A percentile compares a stretch with the other conserved stretches of the same genome.
phyloP scores from a whole-genome alignment of 1,140 invertebrate species.

The Maniola jurtina region DNA sequence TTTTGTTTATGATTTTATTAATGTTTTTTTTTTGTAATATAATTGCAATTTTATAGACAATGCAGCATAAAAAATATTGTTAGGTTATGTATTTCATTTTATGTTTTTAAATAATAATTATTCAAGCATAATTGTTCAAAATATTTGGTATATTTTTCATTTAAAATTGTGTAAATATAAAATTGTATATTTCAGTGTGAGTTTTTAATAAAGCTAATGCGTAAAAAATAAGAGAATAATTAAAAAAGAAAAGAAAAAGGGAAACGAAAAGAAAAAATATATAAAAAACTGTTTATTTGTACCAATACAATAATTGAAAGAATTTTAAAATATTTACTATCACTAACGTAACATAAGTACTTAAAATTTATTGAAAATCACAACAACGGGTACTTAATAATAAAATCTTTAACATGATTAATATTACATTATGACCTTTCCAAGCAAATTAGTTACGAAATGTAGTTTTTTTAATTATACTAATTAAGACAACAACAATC shows the following conservation, averaged over 20 bases:
- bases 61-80: background rate
- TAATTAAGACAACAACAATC: too few relatives aligned
- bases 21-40: background rate
- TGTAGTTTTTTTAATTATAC: too few relatives aligned
- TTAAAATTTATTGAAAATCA: conserved; percentile 19
- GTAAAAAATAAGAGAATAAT: conserved; percentile 5
- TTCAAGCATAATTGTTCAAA: too few relatives aligned
- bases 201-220: too few relatives aligned
- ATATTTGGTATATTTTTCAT: too few relatives aligned
- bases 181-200: too few relatives aligned
- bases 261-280: conserved; percentile 34
- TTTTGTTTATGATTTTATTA: background rate
- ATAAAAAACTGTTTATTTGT: conserved; percentile 51
- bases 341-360: conserved; percentile 27
- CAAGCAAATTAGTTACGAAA: too few relatives aligned
- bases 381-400: conserved; percentile 30
- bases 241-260: conserved; percentile 19
- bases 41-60: background rate
- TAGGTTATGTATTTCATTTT: background rate
- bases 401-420: too few relatives aligned
- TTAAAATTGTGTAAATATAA: too few relatives aligned
- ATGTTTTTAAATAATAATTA: too few relatives aligned
- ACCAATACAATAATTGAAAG: conserved; percentile 37
- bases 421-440: too few relatives aligned
- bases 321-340: conserved; percentile 41